These are phyloP conservation scores for Todiramphus chloris DNA, from an alignment of 2,113 vertebrate genomes.

Conservation along the genomic window DNA sequence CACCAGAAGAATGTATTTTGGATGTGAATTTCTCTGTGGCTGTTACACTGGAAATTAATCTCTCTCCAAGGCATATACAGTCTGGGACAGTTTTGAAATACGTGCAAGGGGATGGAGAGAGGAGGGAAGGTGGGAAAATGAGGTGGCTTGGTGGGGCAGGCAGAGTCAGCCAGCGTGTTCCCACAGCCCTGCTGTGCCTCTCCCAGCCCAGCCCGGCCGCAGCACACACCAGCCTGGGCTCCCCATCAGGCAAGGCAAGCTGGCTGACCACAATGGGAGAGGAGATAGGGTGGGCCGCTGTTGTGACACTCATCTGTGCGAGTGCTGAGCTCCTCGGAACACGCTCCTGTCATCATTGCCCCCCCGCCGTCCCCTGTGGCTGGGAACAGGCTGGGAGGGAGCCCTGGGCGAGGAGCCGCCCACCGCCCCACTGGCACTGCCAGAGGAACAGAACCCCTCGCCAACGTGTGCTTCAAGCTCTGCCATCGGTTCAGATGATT, in stretches of 20 bases:
- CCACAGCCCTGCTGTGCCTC: neutral
- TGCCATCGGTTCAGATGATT: neutral
- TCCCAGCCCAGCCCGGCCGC: rapidly evolving
- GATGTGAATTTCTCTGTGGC: slow-evolving; percentile 59
- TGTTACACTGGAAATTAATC: slow-evolving; percentile 60
- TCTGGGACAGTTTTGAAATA: slow-evolving; percentile 45
- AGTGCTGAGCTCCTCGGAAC: rapidly evolving
- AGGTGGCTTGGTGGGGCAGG: neutral
- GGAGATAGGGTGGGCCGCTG: rapidly evolving
- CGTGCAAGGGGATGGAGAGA: neutral
- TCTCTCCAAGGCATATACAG: slow-evolving; percentile 19
- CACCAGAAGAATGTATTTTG: slow-evolving; percentile 58
- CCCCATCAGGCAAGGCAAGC: neutral
- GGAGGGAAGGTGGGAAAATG: neutral
- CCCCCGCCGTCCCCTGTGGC: rapidly evolving
- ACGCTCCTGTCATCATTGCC: rapidly evolving
- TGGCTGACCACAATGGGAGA: rapidly evolving
- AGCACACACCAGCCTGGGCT: rapidly evolving
- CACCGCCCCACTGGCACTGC: rapidly evolving
- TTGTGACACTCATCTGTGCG: rapidly evolving
- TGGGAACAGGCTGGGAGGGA: rapidly evolving
- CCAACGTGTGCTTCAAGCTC: rapidly evolving
- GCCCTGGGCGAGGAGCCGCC: rapidly evolving
- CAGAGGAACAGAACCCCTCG: neutral
- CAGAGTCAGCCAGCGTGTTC: neutral